Evolutionary conservation across 2,113 vertebrate genomes (phyloP), one percentile per base, ranked within the genome.

Genomic region (Baryphthengus martii): DNA sequence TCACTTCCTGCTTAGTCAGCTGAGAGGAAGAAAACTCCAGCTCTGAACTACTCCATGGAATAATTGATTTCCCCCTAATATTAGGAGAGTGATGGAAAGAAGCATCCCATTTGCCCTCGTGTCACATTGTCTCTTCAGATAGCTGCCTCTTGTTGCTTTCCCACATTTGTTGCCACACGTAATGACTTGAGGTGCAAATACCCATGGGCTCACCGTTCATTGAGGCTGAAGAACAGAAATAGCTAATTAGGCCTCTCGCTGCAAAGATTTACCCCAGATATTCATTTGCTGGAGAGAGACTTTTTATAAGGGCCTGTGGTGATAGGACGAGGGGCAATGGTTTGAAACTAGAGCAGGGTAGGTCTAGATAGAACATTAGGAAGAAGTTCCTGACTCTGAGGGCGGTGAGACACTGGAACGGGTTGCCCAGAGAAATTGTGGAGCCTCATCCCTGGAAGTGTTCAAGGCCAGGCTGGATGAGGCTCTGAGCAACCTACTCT

Each of bases 101-200:
- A 70, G 39, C 25, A 42, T 45, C 23, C 28, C n/a, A 24, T 17
- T 88, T 84, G 47, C 1, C 0, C 33, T 19, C 1, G 0, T 31
- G 71, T 58, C 50, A 70, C 49, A 35, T 31, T 71, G 37, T 67
- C 47, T 87, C 55, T 82, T 91, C 61, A 67, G 50, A 20, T 15
- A 83, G 50, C 42, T 85, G 28, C 25, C n/a, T 74, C 14, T 66
- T 18, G 2, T 58, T 85, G 37, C 68, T 74, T 77, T 84, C 44
- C 42, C 68, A 68, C 23, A 15, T 49, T 52, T 80, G 12, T 29
- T 81, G 47, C 56, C 52, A 1, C 39, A 65, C 10, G 12, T 9
- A 9, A 42, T 56, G 55, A 35, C 47, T 53, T 72, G 14, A 37
- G 40, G 19, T 81, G 35, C 47, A 53, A 26, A 59, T 67, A 31